These are phyloP conservation scores for Anagrus nilaparvatae DNA, from an alignment of 1,140 invertebrate genomes.

Conservation along the genomic window DNA sequence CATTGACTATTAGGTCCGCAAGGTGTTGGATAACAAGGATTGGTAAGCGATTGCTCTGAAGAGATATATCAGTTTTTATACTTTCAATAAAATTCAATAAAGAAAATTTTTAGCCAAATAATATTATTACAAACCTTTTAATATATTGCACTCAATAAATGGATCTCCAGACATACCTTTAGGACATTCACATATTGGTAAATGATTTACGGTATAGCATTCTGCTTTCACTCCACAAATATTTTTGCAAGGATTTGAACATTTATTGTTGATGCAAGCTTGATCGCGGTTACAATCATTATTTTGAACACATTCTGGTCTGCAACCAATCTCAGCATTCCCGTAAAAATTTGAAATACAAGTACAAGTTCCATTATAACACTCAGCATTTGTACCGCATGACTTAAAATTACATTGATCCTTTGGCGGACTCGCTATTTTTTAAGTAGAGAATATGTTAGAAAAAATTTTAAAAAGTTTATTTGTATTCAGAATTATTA, in stretches of 20 bases:
- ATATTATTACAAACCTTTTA: neutral
- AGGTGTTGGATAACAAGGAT: conserved; percentile 47
- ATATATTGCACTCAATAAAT: conserved; percentile 46
- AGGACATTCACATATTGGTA: conserved; percentile 62
- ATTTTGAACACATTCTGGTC: conserved; percentile 62
- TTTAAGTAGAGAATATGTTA: neutral
- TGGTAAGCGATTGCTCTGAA: conserved; percentile 17
- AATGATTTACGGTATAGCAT: conserved; percentile 64
- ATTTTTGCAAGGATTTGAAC: conserved; percentile 59
- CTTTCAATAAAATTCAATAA: neutral
- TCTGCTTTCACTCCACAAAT: conserved; percentile 64
- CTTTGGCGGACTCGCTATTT: conserved; percentile 27
- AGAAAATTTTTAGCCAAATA: neutral
- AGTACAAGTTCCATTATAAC: conserved; percentile 55
- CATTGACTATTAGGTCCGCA: conserved; percentile 41
- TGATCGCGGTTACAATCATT: conserved; percentile 56
- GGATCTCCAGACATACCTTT: conserved; percentile 63
- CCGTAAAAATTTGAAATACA: conserved; percentile 63
- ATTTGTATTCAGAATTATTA: neutral
- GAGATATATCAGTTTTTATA: conserved; percentile 7
- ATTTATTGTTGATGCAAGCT: conserved; percentile 60
- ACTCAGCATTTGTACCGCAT: conserved; percentile 64
- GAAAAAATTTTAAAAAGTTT: conserved; percentile 14
- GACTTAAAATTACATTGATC: conserved; percentile 62
- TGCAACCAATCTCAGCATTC: conserved; percentile 63